Evolutionary conservation across 2,113 vertebrate genomes (phyloP), one percentile per base, ranked within the genome.

Genomic region (Alexandromys fortis): DNA sequence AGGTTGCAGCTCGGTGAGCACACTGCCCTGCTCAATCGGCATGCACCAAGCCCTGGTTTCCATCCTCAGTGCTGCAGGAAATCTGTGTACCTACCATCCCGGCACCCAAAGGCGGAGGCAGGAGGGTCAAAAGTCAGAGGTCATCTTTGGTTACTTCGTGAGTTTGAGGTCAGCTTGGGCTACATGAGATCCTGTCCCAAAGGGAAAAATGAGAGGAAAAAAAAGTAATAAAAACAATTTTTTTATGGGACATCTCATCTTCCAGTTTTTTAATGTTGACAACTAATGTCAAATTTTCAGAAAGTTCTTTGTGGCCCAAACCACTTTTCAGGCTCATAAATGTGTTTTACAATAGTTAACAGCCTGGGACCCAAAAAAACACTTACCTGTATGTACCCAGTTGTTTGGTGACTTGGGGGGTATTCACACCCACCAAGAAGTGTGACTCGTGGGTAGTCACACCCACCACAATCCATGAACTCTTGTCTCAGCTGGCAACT

Each of bases 361-460:
- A 75, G 95, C 67, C 65, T 52, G 63, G 28, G 24, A 83, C 78
- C 55, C 17, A 38, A 55, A 73, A 85, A 91, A 94, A 67, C 35
- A 10, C 17, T n/a, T 26, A 81, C 26, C 33, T 77, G 14, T 30
- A 14, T 55, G n/a, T 17, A 0, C 3, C 49, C 3, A 30, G 0
- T 85, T 42, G 0, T 79, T 42, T 33, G 30, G 28, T 13, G 5
- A 22, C 16, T 61, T 33, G 2, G 28, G 24, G 24, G 24, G 26
- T 88, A 30, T 33, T 90, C 61, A 14, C 24, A 10, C 3, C 77
- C 47, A 24, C 73, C 22, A 38, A 58, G 22, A n/a, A 19, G 68
- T 3, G 28, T 13, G 4, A 21, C 21, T 63, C 33, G 1, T 24
- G 30, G 16, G 33, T 86, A 26, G 28, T 88, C n/a, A n/a, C 78